Base-by-base conservation (phyloP, 1,140 invertebrate species). In the Battus philenor region DNA sequence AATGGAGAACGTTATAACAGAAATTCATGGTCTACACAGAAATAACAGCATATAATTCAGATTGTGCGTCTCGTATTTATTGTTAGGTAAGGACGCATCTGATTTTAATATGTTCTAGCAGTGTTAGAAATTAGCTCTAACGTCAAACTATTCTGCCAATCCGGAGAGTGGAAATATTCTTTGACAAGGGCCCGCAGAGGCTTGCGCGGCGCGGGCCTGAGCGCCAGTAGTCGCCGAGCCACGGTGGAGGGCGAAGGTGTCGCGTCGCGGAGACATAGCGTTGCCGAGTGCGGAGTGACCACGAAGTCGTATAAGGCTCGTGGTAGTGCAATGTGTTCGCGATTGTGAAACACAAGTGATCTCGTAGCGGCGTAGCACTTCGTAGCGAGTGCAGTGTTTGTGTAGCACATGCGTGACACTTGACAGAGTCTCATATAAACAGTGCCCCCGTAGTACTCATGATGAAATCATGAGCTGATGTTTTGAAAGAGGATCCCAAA, bases 181-280 rank as follows among this genome's bases (percentile, higher is more conserved):
- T 52, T 67, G 69, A 66, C 60, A 32, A 31, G 24, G 58, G 50
- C 45, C 59, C 55, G 57, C 45, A 47, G 61, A 67, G 76, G 57
- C 68, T 71, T 80, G 79, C 76, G 78, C 78, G 66, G 59, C 59
- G 56, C 55, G 46, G 66, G 59, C 59, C 54, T 54, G 46, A 49
- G 45, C 50, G 27, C 58, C 63, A 82, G 78, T 82, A 47, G 47
- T 62, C 43, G 57, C 61, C 72, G 78, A 38, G 78, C 34, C 50
- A 44, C 43, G 55, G 67, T 53, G 65, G 47, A 44, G 67, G 46
- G 36, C 47, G 60, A 54, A 55, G 60, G 67, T 27, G 44, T 50
- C 46, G 41, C 44, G 54, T 44, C 27, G 41, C 31, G 48, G 1
- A 9, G 4, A 9, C 36, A 29, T 31, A 10, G 34, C 55, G 53